A percentile compares a stretch with the other conserved stretches of the same genome.
phyloP scores from a whole-genome alignment of 2,888 invertebrate genomes.

The Cerastoderma edule region DNA sequence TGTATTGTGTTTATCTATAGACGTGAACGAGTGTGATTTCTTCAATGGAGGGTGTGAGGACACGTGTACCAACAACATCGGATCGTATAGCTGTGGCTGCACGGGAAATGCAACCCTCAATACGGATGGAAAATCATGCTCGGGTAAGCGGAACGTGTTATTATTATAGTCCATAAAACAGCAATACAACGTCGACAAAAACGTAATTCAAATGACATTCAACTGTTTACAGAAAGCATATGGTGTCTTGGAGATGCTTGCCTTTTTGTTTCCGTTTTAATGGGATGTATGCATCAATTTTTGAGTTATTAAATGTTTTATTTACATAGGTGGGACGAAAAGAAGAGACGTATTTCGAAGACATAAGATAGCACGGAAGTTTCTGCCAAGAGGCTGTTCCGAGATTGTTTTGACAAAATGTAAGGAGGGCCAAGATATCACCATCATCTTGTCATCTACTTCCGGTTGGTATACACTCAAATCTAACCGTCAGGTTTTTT shows the following conservation, averaged over 20 bases:
- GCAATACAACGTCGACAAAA: no score
- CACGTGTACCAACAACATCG: conserved; percentile 38
- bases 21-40: conserved; percentile 46
- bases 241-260: no score
- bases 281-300: no score
- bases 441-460: conserved; percentile 27
- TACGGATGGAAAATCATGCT: conserved; percentile 30
- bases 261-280: no score
- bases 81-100: conserved; percentile 51
- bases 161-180: neutral
- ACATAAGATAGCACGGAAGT: conserved; percentile 22
- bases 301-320: neutral
- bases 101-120: conserved; percentile 12
- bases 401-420: conserved; percentile 36
- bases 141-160: conserved; percentile 16
- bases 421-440: conserved; percentile 28
- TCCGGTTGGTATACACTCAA: conserved; percentile 18
- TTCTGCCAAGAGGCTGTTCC: conserved; percentile 44
- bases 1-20: conserved; percentile 33
- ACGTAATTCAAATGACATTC: no score
- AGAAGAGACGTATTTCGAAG: conserved; percentile 26
- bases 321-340: neutral
- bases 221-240: no score
- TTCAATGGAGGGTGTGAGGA: conserved; percentile 50
- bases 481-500: neutral